Conservation (phyloP, 2,113 vertebrate genomes). For the Verasper variegatus region DNA sequence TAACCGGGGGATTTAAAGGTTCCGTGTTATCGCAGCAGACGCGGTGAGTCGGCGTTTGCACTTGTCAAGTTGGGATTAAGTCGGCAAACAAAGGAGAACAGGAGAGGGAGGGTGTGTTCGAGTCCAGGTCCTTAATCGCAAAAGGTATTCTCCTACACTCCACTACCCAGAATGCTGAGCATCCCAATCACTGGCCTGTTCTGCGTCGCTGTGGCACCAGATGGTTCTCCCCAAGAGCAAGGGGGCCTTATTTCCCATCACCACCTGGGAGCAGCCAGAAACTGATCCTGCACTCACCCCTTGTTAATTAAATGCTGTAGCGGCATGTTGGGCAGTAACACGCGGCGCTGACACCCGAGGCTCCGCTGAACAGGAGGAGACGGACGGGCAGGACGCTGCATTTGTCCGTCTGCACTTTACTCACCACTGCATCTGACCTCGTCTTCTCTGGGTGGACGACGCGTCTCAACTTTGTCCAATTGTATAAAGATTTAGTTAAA, state of each 20-base stretch:
- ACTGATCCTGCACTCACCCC: slow-evolving; percentile 28
- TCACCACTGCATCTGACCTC: no score
- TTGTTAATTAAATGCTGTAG: slow-evolving; percentile 60
- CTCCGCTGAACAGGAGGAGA: neutral
- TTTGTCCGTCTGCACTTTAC: no score
- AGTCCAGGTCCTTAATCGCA: no score
- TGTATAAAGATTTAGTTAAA: no score
- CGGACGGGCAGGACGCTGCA: neutral
- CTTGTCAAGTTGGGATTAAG: slow-evolving; percentile 40
- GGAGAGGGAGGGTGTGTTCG: neutral
- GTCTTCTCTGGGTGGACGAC: no score
- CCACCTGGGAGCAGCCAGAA: slow-evolving; percentile 62
- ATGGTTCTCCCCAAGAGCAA: slow-evolving; percentile 61
- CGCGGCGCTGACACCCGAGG: slow-evolving; percentile 1
- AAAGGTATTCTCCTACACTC: neutral
- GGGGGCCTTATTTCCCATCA: slow-evolving; percentile 56
- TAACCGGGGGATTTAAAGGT: slow-evolving; percentile 30
- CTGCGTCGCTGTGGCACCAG: slow-evolving; percentile 50
- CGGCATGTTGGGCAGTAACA: neutral
- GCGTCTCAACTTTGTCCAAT: no score
- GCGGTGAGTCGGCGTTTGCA: slow-evolving; percentile 35
- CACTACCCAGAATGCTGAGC: slow-evolving; percentile 41
- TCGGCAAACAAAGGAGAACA: slow-evolving; percentile 1
- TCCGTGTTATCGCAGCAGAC: slow-evolving; percentile 1
- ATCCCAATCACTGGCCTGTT: slow-evolving; percentile 13